These are phyloP conservation scores for pig (Sus scrofa) DNA, from an alignment of 2,113 vertebrate species.

Conservation along the genomic window DNA sequence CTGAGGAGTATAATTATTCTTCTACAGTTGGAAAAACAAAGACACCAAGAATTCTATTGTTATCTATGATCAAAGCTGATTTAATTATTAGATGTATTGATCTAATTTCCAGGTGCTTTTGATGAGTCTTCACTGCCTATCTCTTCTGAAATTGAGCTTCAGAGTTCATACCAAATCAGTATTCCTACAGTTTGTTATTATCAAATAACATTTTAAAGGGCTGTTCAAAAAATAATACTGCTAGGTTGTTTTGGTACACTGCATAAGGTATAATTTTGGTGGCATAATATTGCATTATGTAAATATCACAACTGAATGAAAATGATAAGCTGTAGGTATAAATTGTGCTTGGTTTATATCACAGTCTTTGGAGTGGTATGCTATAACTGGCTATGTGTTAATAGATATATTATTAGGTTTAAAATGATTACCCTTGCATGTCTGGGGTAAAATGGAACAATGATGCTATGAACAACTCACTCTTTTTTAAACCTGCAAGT, in stretches of 20 bases:
- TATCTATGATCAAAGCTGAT: background rate
- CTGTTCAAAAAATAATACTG: conserved; percentile 37
- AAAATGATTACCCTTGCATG: background rate
- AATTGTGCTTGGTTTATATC: background rate
- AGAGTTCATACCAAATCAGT: background rate
- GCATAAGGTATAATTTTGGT: background rate
- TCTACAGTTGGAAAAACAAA: background rate
- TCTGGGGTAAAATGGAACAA: background rate
- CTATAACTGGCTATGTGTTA: background rate
- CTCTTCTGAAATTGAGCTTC: background rate
- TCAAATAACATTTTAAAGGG: background rate
- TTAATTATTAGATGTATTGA: background rate
- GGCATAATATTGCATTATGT: background rate
- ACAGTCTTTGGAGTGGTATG: background rate
- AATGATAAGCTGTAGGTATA: background rate
- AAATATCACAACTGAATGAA: background rate
- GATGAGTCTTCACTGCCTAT: background rate
- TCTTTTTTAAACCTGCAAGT: conserved; percentile 2
- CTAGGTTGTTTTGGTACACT: background rate
- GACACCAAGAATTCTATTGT: background rate
- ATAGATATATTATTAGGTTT: background rate
- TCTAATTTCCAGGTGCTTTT: background rate
- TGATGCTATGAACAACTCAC: background rate
- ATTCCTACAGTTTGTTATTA: background rate
- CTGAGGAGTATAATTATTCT: background rate